A percentile compares a stretch with the other conserved stretches of the same genome.
Evolutionary conservation across 2,113 vertebrate species (phyloP).

Genomic region (Atractosteus spatula): DNA sequence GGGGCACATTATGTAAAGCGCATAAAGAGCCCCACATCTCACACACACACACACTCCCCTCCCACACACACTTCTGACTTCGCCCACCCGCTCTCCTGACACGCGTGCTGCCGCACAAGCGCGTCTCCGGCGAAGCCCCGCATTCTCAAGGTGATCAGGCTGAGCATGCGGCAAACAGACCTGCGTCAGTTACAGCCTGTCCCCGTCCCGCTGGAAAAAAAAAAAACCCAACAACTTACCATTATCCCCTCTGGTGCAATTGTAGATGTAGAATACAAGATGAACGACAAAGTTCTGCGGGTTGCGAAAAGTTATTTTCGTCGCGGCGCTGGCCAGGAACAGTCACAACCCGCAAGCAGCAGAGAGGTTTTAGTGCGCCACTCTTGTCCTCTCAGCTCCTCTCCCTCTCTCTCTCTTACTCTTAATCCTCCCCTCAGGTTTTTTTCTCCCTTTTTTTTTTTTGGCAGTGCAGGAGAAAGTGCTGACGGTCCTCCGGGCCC

Average conservation of each 20-base stretch:
- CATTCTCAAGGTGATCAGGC: conserved; percentile 12
- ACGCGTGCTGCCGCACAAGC: too few relatives aligned
- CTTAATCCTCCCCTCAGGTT: conserved; percentile 5
- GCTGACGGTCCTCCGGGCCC: conserved; percentile 16
- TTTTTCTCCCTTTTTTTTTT: conserved; percentile 39
- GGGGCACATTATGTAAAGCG: too few relatives aligned
- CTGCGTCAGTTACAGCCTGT: conserved; percentile 26
- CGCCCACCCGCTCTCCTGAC: too few relatives aligned
- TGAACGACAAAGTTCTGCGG: conserved; percentile 30
- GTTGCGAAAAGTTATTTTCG: conserved; percentile 34
- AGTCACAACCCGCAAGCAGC: not conserved
- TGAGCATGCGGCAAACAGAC: conserved; percentile 5
- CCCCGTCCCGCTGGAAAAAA: not conserved
- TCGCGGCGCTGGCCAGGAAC: conserved; percentile 27
- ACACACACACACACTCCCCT: too few relatives aligned
- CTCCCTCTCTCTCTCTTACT: conserved; percentile 14
- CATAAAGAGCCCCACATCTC: too few relatives aligned
- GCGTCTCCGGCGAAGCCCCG: not conserved
- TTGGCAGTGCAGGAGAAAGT: conserved; percentile 50
- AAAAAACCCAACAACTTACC: conserved; percentile 52
- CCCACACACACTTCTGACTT: too few relatives aligned
- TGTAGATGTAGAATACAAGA: conserved; percentile 36
- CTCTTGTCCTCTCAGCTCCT: conserved; percentile 19
- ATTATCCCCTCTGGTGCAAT: conserved; percentile 36
- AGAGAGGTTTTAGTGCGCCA: conserved; percentile 3